Evolutionary conservation across 2,888 invertebrate genomes (phyloP).

Genomic region (Chironomus tentans): DNA sequence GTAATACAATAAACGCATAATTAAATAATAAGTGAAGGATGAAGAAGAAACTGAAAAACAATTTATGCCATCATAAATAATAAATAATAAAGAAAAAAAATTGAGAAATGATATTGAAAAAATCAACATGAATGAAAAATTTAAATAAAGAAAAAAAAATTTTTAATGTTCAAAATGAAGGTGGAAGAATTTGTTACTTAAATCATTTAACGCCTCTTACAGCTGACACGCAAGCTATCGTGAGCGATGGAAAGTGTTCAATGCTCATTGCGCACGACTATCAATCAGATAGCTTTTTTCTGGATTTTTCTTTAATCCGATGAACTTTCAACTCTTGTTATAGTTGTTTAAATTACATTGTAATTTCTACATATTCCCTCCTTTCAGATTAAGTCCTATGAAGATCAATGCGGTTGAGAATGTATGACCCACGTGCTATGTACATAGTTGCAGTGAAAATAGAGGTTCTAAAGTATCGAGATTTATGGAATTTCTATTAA

Average conservation of each 20-base stretch:
- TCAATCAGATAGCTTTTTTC: not conserved
- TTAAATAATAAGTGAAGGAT: not conserved
- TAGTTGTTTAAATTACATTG: not conserved
- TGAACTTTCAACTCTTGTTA: not conserved
- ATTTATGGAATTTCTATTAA: too few species aligned
- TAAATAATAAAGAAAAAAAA: not conserved
- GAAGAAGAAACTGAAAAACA: not conserved
- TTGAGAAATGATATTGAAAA: not conserved
- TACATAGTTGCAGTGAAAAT: too few species aligned
- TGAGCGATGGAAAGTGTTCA: not conserved
- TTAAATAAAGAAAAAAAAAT: not conserved
- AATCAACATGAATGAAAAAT: not conserved
- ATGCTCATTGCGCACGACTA: not conserved
- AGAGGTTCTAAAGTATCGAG: too few species aligned
- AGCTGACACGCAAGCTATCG: not conserved
- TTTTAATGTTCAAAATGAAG: constrained; percentile 19
- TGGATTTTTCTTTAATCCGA: not conserved
- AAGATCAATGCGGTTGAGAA: not conserved
- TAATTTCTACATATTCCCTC: too few species aligned
- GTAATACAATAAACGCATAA: not conserved
- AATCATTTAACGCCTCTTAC: not conserved
- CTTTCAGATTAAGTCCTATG: too few species aligned
- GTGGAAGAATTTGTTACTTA: not conserved
- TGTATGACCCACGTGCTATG: not conserved
- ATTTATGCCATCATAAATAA: not conserved